Base-by-base conservation (phyloP, 2,888 invertebrate species). In the Scaptomyza polygonia region DNA sequence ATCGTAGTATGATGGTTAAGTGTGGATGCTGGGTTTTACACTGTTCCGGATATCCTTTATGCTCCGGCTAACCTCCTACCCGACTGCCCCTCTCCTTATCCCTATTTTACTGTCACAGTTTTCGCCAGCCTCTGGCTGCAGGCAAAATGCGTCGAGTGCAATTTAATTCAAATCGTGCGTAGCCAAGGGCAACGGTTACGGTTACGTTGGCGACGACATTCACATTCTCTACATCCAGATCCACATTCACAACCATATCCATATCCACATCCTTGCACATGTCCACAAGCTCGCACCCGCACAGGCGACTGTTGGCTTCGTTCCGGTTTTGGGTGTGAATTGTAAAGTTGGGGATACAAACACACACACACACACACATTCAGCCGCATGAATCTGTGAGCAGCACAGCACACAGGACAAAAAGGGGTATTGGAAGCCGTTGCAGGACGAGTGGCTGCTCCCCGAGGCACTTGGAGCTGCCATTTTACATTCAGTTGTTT, bases 141-240 rank as follows among this genome's bases (percentile, higher is more conserved):
- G 66, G 70, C 66, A 54, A 51, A 84, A 66, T 78, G 77, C 85
- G 73, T 77, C 85, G 69, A 89, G 82, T 86, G 81, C 81, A 82
- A 82, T 86, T 82, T 84, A 86, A 85, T 82, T 86, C 82, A 82
- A 86, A 82, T 82, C 76, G 87, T 84, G 81, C 81, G 81, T 81
- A 67, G 81, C 81, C 81, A 86, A 72, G 87, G 79, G 85, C 82
- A 81, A 72, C 79, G 48, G 58, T 54, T 64, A 70, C 70, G 57
- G 54, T 65, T 62, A 57, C 58, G 49, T 49, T 45, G 55, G 45
- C 53, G 59, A 42, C 44, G 53, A 52, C 55, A 25, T 36, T 25
- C 49, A 58, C 32, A 47, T 34, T 32, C 43, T 57, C 43, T 61
- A 3, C 25, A 63, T 21, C 11, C 16, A 3, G 21, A 63, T 21